Evolutionary conservation across 2,113 vertebrate genomes (phyloP).

Genomic region (Phyllopteryx taeniolatus): DNA sequence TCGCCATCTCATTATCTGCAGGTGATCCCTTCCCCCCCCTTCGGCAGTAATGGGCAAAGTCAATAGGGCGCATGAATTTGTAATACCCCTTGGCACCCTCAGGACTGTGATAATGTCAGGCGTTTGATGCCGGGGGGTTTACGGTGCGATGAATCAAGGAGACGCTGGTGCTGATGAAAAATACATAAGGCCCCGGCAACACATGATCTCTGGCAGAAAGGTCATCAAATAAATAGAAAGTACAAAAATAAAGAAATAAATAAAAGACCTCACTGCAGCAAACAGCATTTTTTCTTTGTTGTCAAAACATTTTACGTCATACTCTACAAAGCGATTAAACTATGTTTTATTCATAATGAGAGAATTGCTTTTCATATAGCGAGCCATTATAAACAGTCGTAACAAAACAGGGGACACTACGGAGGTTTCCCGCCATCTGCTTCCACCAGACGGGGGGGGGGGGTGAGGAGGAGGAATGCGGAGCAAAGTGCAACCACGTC

Average conservation of each 20-base stretch:
- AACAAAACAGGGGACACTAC: slow-evolving; percentile 32
- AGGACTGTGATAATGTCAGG: slow-evolving; percentile 57
- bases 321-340: neutral
- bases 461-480: slow-evolving; percentile 38
- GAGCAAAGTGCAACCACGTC: slow-evolving; percentile 38
- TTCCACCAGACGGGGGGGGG: slow-evolving; percentile 15
- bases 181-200: slow-evolving; percentile 54
- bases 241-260: neutral
- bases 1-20: slow-evolving; percentile 37
- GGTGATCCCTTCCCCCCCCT: slow-evolving; percentile 20
- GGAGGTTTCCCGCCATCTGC: slow-evolving; percentile 53
- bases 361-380: slow-evolving; percentile 1
- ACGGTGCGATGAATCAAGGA: slow-evolving; percentile 53
- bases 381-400: slow-evolving; percentile 7
- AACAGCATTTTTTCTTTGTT: slow-evolving; percentile 8
- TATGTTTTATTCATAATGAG: slow-evolving; percentile 4
- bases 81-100: slow-evolving; percentile 46
- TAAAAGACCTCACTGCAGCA: slow-evolving; percentile 4
- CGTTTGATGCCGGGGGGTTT: slow-evolving; percentile 47
- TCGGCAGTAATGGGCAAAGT: slow-evolving; percentile 39
- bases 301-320: slow-evolving; percentile 8
- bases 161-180: slow-evolving; percentile 53
- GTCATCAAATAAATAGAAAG: slow-evolving; percentile 12
- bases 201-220: slow-evolving; percentile 47
- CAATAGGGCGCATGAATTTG: slow-evolving; percentile 60